These are phyloP conservation scores for Panonychus citri DNA, from an alignment of 1,140 invertebrate genomes.

Conservation along the genomic window DNA sequence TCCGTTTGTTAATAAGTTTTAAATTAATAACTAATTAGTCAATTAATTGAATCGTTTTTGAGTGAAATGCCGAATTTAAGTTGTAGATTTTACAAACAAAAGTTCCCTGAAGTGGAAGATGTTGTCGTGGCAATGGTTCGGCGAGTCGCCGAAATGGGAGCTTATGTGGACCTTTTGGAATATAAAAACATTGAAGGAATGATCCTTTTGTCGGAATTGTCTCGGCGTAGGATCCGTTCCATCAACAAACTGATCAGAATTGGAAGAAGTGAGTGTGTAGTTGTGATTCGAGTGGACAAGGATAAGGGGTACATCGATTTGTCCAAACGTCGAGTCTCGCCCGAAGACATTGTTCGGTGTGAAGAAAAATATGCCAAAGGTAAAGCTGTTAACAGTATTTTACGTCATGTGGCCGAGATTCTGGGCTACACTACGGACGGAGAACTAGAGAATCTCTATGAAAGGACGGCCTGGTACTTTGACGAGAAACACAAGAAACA, in stretches of 20 bases:
- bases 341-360: slow-evolving; percentile 92
- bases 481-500: slow-evolving; percentile 94
- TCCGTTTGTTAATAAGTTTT: too few relatives aligned
- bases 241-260: slow-evolving; percentile 98
- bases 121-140: slow-evolving; percentile 98
- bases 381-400: slow-evolving; percentile 92
- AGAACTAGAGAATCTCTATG: slow-evolving; percentile 80
- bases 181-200: slow-evolving; percentile 98
- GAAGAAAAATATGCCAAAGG: slow-evolving; percentile 95
- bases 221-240: slow-evolving; percentile 87
- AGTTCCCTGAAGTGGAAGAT: slow-evolving; percentile 95
- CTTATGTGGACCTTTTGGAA: slow-evolving; percentile 89
- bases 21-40: too few relatives aligned
- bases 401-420: slow-evolving; percentile 87
- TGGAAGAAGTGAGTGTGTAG: slow-evolving; percentile 93
- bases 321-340: slow-evolving; percentile 89
- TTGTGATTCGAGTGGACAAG: slow-evolving; percentile 97
- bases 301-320: slow-evolving; percentile 99
- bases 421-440: slow-evolving; percentile 70
- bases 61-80: not conserved
- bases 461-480: slow-evolving; percentile 96
- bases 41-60: too few relatives aligned
- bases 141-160: slow-evolving; percentile 97
- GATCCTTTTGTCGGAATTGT: slow-evolving; percentile 71
- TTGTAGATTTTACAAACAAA: slow-evolving; percentile 92